Percentiles rank a stretch among this genome's conserved stretches.
These are phyloP conservation scores for Alligator sinensis DNA, from an alignment of 2,113 vertebrate species.

Conservation along the genomic window DNA sequence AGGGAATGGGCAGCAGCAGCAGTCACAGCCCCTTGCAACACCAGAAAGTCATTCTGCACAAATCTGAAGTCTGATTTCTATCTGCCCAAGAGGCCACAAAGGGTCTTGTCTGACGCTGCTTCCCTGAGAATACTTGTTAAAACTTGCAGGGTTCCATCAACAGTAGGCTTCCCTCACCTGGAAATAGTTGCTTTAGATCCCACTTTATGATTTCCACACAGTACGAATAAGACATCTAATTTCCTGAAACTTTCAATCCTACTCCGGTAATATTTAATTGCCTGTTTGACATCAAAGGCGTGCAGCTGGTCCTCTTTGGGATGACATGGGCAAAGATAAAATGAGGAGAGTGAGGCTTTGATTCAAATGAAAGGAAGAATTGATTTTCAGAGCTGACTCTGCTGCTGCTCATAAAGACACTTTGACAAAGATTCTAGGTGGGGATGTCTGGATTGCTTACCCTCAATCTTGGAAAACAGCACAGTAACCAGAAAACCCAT, in stretches of 20 bases:
- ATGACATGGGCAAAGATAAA: neutral
- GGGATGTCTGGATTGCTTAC: neutral
- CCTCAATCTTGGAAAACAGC: rapidly evolving
- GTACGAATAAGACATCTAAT: neutral
- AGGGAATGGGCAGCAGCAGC: neutral
- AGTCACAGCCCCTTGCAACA: neutral
- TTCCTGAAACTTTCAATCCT: neutral
- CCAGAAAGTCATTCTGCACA: neutral
- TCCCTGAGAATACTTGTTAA: neutral
- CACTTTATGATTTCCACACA: neutral
- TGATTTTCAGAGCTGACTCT: neutral
- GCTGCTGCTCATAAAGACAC: neutral
- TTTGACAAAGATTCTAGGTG: neutral
- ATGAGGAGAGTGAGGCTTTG: neutral
- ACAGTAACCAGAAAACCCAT: neutral
- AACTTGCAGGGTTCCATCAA: neutral
- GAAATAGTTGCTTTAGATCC: neutral
- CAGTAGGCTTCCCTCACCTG: neutral
- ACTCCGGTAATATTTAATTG: neutral
- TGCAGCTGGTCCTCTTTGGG: neutral
- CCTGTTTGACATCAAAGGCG: neutral
- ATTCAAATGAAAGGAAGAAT: neutral
- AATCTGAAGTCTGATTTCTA: rapidly evolving
- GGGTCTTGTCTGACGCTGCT: neutral
- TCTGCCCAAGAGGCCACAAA: neutral